phyloP scores from a whole-genome alignment of 92 coral and sea anemone genomes.

The Palythoa grandiflora region DNA sequence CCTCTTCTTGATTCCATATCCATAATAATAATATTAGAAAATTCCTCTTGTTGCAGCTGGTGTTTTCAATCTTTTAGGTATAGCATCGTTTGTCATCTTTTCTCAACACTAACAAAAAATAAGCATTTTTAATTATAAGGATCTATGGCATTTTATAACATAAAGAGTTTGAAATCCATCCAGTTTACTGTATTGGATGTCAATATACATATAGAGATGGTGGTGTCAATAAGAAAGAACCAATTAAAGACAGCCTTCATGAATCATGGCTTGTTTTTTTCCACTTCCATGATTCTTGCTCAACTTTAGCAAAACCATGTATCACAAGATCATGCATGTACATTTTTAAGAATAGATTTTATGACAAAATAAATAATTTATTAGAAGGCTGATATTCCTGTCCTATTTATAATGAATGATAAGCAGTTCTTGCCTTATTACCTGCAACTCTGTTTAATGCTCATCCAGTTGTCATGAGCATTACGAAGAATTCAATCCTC shows the following conservation, averaged over 20 bases:
- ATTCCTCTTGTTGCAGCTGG: conserved; percentile 29
- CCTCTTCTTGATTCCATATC: not conserved
- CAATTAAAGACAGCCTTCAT: not conserved
- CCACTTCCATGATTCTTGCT: conserved; percentile 16
- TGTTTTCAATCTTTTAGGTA: conserved; percentile 34
- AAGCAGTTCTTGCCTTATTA: conserved; percentile 17
- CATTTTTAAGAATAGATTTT: conserved; percentile 17
- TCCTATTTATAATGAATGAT: conserved; percentile 16
- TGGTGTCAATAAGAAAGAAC: conserved; percentile 13
- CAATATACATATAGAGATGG: conserved; percentile 20
- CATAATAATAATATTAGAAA: conserved; percentile 1
- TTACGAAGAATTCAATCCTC: conserved; percentile 22
- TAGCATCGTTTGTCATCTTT: conserved; percentile 37
- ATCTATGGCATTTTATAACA: conserved; percentile 31
- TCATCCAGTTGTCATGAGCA: conserved; percentile 27
- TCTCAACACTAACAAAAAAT: conserved; percentile 38
- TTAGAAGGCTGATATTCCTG: conserved; percentile 19
- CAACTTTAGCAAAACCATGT: conserved; percentile 17
- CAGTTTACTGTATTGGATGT: conserved; percentile 20
- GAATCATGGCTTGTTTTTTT: conserved; percentile 19
- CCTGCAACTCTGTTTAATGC: conserved; percentile 12
- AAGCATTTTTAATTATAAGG: conserved; percentile 27
- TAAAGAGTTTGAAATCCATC: conserved; percentile 29
- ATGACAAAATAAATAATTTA: conserved; percentile 18
- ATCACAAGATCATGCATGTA: conserved; percentile 20